phyloP scores from a whole-genome alignment of 2,113 vertebrate genomes.

The Tychaedon coryphoeus region DNA sequence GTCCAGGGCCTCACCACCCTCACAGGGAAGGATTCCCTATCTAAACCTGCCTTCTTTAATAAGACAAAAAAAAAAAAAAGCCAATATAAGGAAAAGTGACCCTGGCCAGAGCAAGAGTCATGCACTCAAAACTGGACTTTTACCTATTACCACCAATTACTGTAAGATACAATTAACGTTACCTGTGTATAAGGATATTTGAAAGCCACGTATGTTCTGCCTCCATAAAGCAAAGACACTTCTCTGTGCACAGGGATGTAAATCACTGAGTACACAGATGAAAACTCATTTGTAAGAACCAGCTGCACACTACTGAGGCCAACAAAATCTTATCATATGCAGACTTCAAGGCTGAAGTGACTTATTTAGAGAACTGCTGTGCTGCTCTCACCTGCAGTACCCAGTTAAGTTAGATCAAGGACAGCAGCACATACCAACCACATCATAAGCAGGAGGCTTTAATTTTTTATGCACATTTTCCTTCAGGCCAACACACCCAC shows the following conservation, averaged over 20 bases:
- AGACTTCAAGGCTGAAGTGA: neutral
- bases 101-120: accelerated
- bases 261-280: neutral
- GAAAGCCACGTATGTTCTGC: neutral
- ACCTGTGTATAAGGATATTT: neutral
- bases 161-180: neutral
- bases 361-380: neutral
- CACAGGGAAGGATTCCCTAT: neutral
- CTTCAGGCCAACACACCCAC: neutral
- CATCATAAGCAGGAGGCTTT: neutral
- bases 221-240: neutral
- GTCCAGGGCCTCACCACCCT: neutral
- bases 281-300: neutral
- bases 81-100: neutral
- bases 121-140: neutral
- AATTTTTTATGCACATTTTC: neutral
- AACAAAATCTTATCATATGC: neutral
- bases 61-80: neutral
- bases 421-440: neutral
- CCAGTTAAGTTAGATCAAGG: neutral
- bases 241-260: neutral
- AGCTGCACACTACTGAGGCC: neutral
- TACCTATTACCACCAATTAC: neutral
- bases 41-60: neutral
- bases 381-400: neutral